These are phyloP conservation scores for Syngnathus scovelli DNA, from an alignment of 2,113 vertebrate genomes.

Conservation along the genomic window DNA sequence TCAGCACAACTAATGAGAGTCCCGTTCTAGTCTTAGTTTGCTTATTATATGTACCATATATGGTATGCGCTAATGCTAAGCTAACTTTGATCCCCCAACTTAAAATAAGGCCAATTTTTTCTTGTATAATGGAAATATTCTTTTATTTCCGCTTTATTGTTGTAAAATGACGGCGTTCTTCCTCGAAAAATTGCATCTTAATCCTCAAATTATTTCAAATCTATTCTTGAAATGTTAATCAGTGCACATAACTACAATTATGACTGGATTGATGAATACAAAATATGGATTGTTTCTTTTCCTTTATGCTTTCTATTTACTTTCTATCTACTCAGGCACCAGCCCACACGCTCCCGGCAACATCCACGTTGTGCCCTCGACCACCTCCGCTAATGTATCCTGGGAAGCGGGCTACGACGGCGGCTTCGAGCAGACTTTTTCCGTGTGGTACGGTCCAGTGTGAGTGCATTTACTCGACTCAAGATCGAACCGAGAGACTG, in stretches of 20 bases:
- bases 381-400: constrained; percentile 94
- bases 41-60: not conserved
- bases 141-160: too few relatives aligned
- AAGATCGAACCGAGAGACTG: not conserved
- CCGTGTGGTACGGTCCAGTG: constrained; percentile 99
- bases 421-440: constrained; percentile 98
- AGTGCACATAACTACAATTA: not conserved
- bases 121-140: not conserved
- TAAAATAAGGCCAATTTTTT: not conserved
- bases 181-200: too few relatives aligned
- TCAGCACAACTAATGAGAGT: not conserved
- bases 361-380: constrained; percentile 85
- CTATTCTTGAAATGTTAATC: too few relatives aligned
- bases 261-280: constrained; percentile 8
- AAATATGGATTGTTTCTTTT: constrained; percentile 27
- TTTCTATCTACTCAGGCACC: too few relatives aligned
- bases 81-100: not conserved
- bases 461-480: constrained; percentile 75
- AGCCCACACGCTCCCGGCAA: constrained; percentile 93
- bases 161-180: too few relatives aligned
- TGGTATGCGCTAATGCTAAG: not conserved
- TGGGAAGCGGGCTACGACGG: constrained; percentile 98
- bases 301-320: not conserved
- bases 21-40: not conserved
- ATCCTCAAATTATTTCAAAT: too few relatives aligned